Conservation (phyloP, 2,113 vertebrate genomes). For the Pedionomus torquatus region DNA sequence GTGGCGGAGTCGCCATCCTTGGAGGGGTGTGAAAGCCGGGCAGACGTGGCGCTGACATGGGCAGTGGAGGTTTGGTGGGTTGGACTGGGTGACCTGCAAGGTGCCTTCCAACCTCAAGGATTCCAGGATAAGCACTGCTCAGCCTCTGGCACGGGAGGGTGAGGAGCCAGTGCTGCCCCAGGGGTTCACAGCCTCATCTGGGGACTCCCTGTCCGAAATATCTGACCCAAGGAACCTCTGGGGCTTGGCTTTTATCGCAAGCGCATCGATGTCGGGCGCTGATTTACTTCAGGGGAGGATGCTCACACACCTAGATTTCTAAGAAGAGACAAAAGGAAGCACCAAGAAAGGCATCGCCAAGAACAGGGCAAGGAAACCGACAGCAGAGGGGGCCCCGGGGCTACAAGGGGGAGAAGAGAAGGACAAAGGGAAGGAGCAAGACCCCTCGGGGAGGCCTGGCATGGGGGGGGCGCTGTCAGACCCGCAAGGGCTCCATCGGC, state of each 20-base stretch:
- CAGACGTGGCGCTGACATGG: not conserved
- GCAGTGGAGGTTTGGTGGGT: not conserved
- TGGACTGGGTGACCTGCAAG: not conserved
- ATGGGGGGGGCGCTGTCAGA: rapidly evolving
- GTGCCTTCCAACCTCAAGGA: not conserved
- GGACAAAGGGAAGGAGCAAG: too few relatives aligned
- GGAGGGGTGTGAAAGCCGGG: not conserved
- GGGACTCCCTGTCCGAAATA: not conserved
- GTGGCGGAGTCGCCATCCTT: not conserved
- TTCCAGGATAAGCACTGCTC: rapidly evolving
- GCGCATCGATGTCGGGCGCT: too few relatives aligned
- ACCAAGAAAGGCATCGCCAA: not conserved
- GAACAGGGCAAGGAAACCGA: not conserved
- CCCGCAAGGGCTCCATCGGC: rapidly evolving
- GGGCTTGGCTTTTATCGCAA: not conserved
- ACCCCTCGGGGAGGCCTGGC: rapidly evolving
- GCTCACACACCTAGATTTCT: rapidly evolving
- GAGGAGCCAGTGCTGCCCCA: not conserved
- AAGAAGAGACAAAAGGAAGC: not conserved
- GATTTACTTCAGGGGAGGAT: not conserved
- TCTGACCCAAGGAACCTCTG: not conserved
- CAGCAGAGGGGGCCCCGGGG: rapidly evolving
- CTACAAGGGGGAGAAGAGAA: too few relatives aligned
- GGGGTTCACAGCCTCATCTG: not conserved
- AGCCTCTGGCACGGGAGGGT: not conserved